Base-by-base conservation (phyloP, 2,888 invertebrate genomes). In the Tenthredo amoena region DNA sequence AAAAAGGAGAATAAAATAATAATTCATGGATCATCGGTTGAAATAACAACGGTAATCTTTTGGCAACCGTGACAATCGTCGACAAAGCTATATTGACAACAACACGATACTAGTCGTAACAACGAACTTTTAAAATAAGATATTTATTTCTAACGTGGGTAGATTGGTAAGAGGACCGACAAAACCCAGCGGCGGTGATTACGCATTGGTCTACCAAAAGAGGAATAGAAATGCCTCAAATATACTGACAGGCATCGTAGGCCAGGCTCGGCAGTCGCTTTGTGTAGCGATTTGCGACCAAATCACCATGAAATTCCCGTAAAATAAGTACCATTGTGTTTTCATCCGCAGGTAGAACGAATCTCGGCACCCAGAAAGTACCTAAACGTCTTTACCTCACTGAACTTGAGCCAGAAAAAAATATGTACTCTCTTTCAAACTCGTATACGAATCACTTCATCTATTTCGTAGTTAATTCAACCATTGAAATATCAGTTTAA, bases 231-330 rank as follows among this genome's bases (percentile, higher is more conserved):
- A 87, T 87, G 86, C 87, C 87, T 76, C 81, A 86, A 87, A 85
- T 87, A 87, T 86, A 87, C 87, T 74, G 86, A 85, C 86, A 84
- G 85, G 79, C 85, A 83, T 87, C 86, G 86, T 62, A 85, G 87
- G 85, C 86, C 84, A 85, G 87, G 71, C 87, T 89, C 88, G 86
- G 89, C 85, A 84, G 43, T 86, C 89, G 83, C 71, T 88, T 93
- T 93, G 92, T 93, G 77, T 88, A 37, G 90, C 91, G 93, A 92
- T 93, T 93, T 92, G 89, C 88, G 89, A 87, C 90, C 90, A 92
- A 93, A 93, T 92, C 91, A 91, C 91, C 92, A 90, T 91, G 88
- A 93, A 93, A 92, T 92, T 89, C 89, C 89, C 90, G 87, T 90
- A 89, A 91, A 91, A 91, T 89, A 88, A 87, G 87, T 84, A 84